A percentile compares a stretch with the other conserved stretches of the same genome.
Conservation (phyloP, 2,113 vertebrate genomes). For the Proteles cristata region DNA sequence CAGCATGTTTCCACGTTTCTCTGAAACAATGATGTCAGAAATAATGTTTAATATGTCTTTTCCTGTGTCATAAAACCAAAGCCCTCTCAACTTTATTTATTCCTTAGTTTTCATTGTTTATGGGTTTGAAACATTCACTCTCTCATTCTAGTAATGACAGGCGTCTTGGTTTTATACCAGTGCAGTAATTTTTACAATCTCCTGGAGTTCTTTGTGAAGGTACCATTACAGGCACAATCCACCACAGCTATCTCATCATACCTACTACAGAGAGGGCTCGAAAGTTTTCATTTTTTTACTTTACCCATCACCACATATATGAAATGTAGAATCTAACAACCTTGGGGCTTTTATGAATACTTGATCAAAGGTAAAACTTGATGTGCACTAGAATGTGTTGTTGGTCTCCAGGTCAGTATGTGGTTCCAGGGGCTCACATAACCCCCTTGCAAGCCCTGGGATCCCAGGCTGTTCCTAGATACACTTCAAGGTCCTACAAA, state of each 20-base stretch:
- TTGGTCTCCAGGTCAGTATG: background rate
- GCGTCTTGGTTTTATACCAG: background rate
- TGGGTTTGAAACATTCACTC: background rate
- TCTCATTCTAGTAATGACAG: background rate
- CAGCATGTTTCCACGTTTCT: background rate
- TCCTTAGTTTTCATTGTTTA: background rate
- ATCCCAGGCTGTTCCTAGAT: background rate
- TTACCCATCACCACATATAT: background rate
- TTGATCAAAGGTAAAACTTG: conserved; percentile 74
- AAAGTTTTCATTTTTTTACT: conserved; percentile 45
- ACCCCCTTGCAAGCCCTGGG: background rate
- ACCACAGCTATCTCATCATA: background rate
- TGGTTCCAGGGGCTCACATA: background rate
- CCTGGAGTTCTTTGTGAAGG: background rate
- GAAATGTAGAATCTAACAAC: conserved; percentile 52
- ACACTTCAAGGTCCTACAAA: background rate
- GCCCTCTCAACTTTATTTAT: background rate
- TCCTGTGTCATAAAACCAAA: background rate
- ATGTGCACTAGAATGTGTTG: background rate
- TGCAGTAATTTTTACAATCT: background rate
- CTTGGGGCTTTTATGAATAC: conserved; percentile 71
- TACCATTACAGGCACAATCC: background rate
- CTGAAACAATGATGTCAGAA: background rate
- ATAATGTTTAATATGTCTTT: background rate
- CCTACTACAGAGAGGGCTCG: background rate